phyloP scores from a whole-genome alignment of 2,888 invertebrate species.

The Cantharis lateralis region DNA sequence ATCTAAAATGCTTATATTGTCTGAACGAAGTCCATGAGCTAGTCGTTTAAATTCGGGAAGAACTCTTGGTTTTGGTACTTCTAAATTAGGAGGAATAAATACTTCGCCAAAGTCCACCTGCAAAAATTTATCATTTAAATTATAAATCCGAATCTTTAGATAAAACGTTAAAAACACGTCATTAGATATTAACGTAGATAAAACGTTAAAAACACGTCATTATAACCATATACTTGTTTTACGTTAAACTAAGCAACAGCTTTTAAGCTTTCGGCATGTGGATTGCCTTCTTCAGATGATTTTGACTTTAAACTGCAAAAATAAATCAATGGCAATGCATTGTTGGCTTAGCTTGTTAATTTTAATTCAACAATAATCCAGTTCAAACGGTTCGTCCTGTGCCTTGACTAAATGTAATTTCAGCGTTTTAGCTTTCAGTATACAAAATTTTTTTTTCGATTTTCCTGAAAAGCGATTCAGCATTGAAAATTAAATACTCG shows the following conservation, averaged over 20 bases:
- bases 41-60: slow-evolving; percentile 85
- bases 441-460: neutral
- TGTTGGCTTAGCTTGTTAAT: too few species aligned
- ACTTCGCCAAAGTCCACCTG: slow-evolving; percentile 91
- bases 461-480: neutral
- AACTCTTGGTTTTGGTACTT: slow-evolving; percentile 79
- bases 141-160: too few species aligned
- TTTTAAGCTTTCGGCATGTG: too few species aligned
- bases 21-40: slow-evolving; percentile 87
- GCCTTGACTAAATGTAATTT: neutral
- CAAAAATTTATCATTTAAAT: slow-evolving; percentile 25
- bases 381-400: neutral
- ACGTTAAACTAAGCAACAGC: too few species aligned
- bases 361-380: neutral
- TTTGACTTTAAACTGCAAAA: too few species aligned
- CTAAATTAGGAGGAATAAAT: slow-evolving; percentile 74
- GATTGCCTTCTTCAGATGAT: too few species aligned
- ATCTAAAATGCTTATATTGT: slow-evolving; percentile 88
- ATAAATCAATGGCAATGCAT: neutral
- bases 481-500: neutral
- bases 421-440: neutral
- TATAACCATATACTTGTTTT: too few species aligned
- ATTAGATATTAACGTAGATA: too few species aligned
- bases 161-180: neutral
- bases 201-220: neutral